These are phyloP conservation scores for Mesembrinibis cayennensis DNA, from an alignment of 2,113 vertebrate genomes.

Conservation along the genomic window DNA sequence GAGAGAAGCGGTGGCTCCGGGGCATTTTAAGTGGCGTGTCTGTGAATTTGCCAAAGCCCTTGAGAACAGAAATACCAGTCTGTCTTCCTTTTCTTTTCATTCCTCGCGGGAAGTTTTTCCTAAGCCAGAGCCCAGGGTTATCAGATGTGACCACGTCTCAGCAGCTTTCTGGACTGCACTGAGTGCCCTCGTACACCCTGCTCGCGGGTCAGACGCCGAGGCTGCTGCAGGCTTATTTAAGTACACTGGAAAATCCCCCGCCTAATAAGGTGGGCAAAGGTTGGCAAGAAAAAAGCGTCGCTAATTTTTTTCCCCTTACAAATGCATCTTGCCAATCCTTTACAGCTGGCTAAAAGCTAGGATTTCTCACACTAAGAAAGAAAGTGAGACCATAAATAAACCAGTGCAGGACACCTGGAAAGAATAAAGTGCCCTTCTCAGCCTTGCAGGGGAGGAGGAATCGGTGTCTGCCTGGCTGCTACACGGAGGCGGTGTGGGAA, in stretches of 20 bases:
- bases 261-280: conserved; percentile 43
- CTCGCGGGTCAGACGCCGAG: conserved; percentile 19
- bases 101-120: not conserved
- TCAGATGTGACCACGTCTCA: not conserved
- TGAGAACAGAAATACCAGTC: not conserved
- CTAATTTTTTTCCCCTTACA: conserved; percentile 61
- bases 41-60: not conserved
- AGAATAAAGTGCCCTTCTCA: conserved; percentile 71
- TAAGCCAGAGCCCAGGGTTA: conserved; percentile 16
- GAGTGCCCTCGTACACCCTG: not conserved
- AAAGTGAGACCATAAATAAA: conserved; percentile 78
- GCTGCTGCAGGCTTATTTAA: conserved; percentile 53
- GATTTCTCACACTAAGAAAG: conserved; percentile 70
- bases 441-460: conserved; percentile 45
- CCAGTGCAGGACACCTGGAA: conserved; percentile 76
- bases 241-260: conserved; percentile 44
- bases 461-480: conserved; percentile 20
- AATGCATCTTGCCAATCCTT: conserved; percentile 67
- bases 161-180: conserved; percentile 46
- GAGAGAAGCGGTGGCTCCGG: not conserved
- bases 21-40: not conserved
- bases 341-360: conserved; percentile 77
- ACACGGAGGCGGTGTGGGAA: not conserved
- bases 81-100: not conserved
- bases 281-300: conserved; percentile 21